A percentile compares a stretch with the other conserved stretches of the same genome.
These are phyloP conservation scores for Aphis craccivora DNA, from an alignment of 1,140 invertebrate species.

Conservation along the genomic window DNA sequence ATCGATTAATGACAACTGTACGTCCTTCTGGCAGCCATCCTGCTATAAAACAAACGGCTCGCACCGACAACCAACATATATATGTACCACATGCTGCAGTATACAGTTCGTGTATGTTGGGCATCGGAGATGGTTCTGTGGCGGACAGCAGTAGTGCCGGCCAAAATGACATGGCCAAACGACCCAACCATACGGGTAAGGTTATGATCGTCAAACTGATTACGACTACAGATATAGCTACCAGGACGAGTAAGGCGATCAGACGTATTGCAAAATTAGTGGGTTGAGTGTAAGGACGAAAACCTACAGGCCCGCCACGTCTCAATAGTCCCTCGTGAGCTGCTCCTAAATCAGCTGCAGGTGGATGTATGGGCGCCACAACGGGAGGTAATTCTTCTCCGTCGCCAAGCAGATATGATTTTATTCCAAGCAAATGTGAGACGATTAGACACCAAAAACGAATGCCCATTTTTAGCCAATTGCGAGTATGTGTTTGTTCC, in stretches of 20 bases:
- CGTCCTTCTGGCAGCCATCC: constrained; percentile 90
- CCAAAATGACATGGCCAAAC: constrained; percentile 87
- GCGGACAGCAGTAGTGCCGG: constrained; percentile 69
- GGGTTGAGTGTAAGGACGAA: constrained; percentile 88
- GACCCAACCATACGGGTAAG: constrained; percentile 88
- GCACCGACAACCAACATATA: constrained; percentile 86
- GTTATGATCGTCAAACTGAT: constrained; percentile 84
- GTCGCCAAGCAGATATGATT: constrained; percentile 87
- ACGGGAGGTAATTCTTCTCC: constrained; percentile 63
- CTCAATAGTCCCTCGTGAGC: constrained; percentile 83
- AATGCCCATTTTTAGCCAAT: constrained; percentile 89
- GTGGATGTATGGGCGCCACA: constrained; percentile 60
- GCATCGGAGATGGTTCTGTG: constrained; percentile 64
- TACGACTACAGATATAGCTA: constrained; percentile 84
- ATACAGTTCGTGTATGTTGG: constrained; percentile 89
- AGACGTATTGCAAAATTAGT: constrained; percentile 83
- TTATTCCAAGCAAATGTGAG: constrained; percentile 83
- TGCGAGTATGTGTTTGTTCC: constrained; percentile 93
- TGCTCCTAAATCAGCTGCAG: constrained; percentile 73
- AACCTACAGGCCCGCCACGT: constrained; percentile 78
- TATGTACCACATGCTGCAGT: constrained; percentile 94
- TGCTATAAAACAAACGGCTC: constrained; percentile 79
- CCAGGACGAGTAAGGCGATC: constrained; percentile 76
- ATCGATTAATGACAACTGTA: constrained; percentile 75
- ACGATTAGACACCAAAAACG: constrained; percentile 88